Evolutionary conservation across 35 echinoderm and acorn worm species (phyloP).

Genomic region (Ptychodera flava): DNA sequence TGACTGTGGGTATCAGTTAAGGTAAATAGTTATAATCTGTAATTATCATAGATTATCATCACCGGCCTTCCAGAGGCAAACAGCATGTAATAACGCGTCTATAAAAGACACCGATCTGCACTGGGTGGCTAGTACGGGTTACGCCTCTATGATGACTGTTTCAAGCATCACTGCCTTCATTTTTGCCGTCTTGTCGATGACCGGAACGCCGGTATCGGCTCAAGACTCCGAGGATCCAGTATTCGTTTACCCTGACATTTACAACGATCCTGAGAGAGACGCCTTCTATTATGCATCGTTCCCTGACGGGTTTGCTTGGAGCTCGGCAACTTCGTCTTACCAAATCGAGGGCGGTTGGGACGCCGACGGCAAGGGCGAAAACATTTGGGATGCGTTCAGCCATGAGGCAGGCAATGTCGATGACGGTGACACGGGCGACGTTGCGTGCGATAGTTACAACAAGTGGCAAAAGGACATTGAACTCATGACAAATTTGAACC

Average conservation of each 20-base stretch:
- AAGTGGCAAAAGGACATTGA: conserved; percentile 32
- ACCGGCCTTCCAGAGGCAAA: too few species aligned
- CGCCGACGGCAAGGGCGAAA: conserved; percentile 39
- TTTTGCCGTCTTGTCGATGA: background rate
- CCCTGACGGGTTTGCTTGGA: conserved; percentile 47
- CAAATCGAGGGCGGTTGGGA: conserved; percentile 65
- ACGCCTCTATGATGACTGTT: too few species aligned
- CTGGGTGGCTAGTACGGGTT: too few species aligned
- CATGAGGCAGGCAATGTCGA: conserved; percentile 49
- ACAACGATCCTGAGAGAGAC: conserved; percentile 41
- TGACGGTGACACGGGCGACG: conserved; percentile 39
- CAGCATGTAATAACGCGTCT: too few species aligned
- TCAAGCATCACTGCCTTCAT: background rate
- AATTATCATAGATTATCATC: too few species aligned
- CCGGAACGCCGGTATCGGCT: too few species aligned
- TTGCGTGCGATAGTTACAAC: conserved; percentile 52
- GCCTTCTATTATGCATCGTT: conserved; percentile 48
- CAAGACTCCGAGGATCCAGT: conserved; percentile 7
- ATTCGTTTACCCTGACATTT: conserved; percentile 58
- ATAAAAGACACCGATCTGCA: too few species aligned
- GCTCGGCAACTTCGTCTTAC: conserved; percentile 43
- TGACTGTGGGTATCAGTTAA: too few species aligned
- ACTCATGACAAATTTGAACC: conserved; percentile 16
- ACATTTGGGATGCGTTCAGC: conserved; percentile 45
- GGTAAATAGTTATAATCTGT: too few species aligned